These are phyloP conservation scores for Hydrozoanthus tunicans DNA, from an alignment of 64 coral and sea anemone species.

Conservation along the genomic window DNA sequence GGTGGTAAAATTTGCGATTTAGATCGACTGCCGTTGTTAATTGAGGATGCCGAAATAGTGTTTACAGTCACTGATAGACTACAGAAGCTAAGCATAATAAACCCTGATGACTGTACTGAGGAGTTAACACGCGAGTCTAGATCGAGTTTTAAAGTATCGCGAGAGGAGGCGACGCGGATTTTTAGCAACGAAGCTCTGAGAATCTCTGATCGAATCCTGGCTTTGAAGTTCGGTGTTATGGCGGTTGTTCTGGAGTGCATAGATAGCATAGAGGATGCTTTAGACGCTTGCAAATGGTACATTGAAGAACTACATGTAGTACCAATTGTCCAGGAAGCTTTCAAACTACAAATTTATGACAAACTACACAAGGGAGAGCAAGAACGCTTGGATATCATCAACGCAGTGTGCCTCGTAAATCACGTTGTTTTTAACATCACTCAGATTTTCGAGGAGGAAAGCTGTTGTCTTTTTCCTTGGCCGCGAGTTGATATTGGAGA, in stretches of 20 bases:
- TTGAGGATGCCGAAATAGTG: neutral
- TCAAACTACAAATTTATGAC: conserved; percentile 30
- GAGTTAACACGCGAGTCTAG: conserved; percentile 4
- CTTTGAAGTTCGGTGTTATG: conserved; percentile 45
- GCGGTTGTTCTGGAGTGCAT: conserved; percentile 19
- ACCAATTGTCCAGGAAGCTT: conserved; percentile 41
- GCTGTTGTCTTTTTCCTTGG: conserved; percentile 38
- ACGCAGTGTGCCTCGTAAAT: conserved; percentile 44
- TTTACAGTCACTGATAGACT: conserved; percentile 24
- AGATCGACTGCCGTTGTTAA: neutral
- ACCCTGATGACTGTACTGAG: conserved; percentile 14
- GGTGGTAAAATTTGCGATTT: neutral
- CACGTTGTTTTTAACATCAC: conserved; percentile 43
- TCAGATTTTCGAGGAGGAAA: conserved; percentile 4
- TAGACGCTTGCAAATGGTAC: conserved; percentile 48
- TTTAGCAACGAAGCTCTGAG: conserved; percentile 41
- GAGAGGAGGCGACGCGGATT: conserved; percentile 40
- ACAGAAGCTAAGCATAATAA: conserved; percentile 1
- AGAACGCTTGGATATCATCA: conserved; percentile 8
- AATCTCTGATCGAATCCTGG: conserved; percentile 45
- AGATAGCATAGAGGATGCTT: conserved; percentile 16
- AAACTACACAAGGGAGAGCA: conserved; percentile 29
- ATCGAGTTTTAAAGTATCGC: conserved; percentile 35
- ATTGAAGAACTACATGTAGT: conserved; percentile 51
- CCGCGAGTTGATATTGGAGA: conserved; percentile 51